Evolutionary conservation across 1,140 invertebrate species (phyloP).

Genomic region (Muscidifurax raptorellus): DNA sequence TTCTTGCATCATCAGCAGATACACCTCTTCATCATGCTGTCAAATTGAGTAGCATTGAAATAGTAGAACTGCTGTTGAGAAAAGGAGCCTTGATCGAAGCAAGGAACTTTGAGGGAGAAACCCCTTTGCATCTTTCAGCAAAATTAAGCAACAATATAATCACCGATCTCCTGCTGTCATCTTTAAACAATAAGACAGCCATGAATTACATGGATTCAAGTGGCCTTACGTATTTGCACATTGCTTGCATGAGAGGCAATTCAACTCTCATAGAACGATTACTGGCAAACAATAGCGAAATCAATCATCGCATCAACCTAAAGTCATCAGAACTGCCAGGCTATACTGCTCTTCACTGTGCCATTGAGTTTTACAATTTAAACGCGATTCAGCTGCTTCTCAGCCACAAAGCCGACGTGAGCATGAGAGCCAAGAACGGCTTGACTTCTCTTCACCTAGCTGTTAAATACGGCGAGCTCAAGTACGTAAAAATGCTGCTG

Average conservation of each 20-base stretch:
- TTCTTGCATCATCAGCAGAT: no score
- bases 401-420: background rate
- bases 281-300: no score
- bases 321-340: background rate
- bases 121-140: background rate
- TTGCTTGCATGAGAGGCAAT: background rate
- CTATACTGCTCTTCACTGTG: background rate
- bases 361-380: background rate
- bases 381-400: background rate
- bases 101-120: background rate
- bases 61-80: background rate
- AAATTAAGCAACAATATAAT: background rate
- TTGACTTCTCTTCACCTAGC: conserved; percentile 1
- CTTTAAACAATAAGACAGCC: background rate
- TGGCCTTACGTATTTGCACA: background rate
- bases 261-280: background rate
- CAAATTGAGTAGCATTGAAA: background rate
- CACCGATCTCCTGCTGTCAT: background rate
- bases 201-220: background rate
- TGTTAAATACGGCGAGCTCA: background rate
- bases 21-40: conserved; percentile 14
- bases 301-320: no score
- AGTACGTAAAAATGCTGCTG: background rate
- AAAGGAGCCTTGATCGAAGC: background rate
- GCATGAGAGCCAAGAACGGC: background rate